A percentile compares a stretch with the other conserved stretches of the same genome.
Evolutionary conservation across 2,113 vertebrate genomes (phyloP).

Genomic region (Paratilapia polleni): DNA sequence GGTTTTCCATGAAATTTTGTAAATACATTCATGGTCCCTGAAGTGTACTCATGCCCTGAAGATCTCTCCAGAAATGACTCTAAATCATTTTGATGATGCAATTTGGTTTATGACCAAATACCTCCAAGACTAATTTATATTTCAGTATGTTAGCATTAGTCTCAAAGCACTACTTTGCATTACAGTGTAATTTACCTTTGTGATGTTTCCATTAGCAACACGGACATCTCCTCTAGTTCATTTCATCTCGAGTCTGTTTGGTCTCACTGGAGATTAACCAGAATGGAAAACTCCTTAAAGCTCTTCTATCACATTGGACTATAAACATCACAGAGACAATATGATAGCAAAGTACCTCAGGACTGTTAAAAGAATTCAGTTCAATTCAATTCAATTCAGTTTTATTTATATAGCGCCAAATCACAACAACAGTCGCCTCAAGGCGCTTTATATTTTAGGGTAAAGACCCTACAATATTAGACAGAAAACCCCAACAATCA

Average conservation of each 20-base stretch:
- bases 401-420: too few relatives aligned
- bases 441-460: too few relatives aligned
- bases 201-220: neutral
- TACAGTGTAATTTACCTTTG: neutral
- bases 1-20: neutral
- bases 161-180: neutral
- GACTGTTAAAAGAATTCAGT: neutral
- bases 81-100: neutral
- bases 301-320: neutral
- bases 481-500: too few relatives aligned
- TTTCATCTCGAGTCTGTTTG: neutral
- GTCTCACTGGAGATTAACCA: constrained; percentile 8
- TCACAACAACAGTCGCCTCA: too few relatives aligned
- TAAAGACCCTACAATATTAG: too few relatives aligned
- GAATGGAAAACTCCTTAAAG: neutral
- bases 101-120: neutral
- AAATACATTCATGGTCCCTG: neutral
- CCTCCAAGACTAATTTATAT: neutral
- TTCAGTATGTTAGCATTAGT: neutral
- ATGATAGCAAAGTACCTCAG: neutral
- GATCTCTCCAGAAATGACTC: neutral
- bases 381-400: too few relatives aligned
- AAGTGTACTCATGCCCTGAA: neutral
- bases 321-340: neutral
- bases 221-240: neutral